Percentiles rank a stretch among this genome's conserved stretches.
Conservation (phyloP, 1,140 invertebrate genomes). For the Araneus ventricosus region DNA sequence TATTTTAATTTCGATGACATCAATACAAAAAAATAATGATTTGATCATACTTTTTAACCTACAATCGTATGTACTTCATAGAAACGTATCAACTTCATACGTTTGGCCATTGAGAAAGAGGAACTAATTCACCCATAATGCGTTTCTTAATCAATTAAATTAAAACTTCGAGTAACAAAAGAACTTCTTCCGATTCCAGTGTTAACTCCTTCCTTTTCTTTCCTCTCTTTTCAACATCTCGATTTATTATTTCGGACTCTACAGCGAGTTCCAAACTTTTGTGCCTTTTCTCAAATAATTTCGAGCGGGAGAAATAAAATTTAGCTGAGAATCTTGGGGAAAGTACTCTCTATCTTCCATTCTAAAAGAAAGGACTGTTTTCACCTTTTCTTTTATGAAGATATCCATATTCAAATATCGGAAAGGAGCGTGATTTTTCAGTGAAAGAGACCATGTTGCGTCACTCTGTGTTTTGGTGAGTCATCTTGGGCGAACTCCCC, state of each 20-base stretch:
- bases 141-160: neutral
- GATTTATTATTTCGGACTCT: neutral
- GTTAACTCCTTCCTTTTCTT: neutral
- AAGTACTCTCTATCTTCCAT: too few species aligned
- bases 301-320: neutral
- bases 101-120: neutral
- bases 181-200: neutral
- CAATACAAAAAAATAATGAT: neutral
- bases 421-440: slow-evolving; percentile 21
- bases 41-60: neutral
- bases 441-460: neutral
- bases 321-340: neutral
- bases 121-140: neutral
- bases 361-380: slow-evolving; percentile 5
- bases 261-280: neutral
- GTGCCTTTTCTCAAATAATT: neutral
- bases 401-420: slow-evolving; percentile 27
- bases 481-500: neutral
- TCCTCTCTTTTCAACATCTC: neutral
- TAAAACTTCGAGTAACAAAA: neutral
- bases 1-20: neutral
- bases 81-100: neutral
- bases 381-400: neutral
- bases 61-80: neutral
- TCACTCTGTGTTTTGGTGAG: slow-evolving; percentile 44